Evolutionary conservation across 1,140 invertebrate genomes (phyloP).

Genomic region (Brachionus rubens): DNA sequence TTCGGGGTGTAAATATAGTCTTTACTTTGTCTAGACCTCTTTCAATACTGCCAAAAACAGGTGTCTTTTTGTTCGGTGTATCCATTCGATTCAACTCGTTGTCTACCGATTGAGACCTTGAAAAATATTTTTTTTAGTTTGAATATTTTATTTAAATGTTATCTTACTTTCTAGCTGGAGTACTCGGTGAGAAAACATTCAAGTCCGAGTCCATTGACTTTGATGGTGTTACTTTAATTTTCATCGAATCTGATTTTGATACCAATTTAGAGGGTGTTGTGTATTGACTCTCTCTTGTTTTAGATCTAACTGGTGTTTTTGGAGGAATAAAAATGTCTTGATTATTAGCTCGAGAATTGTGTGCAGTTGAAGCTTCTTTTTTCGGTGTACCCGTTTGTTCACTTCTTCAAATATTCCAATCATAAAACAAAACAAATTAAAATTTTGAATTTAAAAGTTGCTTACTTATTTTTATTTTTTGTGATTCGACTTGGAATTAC

Average conservation of each 20-base stretch:
- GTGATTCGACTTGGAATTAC: neutral
- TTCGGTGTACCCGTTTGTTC: neutral
- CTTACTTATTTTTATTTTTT: constrained; percentile 37
- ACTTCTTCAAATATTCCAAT: neutral
- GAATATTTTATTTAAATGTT: constrained; percentile 37
- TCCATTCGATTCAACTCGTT: constrained; percentile 55
- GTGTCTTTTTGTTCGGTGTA: constrained; percentile 47
- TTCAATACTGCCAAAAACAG: constrained; percentile 70
- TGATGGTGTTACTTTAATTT: constrained; percentile 61
- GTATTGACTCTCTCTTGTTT: constrained; percentile 49
- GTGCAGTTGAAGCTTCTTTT: neutral
- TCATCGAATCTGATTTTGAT: constrained; percentile 47
- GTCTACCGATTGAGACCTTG: constrained; percentile 58
- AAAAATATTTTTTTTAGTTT: neutral
- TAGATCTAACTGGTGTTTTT: constrained; percentile 51
- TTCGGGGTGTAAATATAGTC: constrained; percentile 70
- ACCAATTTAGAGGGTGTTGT: constrained; percentile 37
- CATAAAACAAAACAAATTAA: neutral
- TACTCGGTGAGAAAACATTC: constrained; percentile 49
- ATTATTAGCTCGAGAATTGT: constrained; percentile 43
- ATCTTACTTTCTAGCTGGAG: constrained; percentile 51
- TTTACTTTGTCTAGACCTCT: constrained; percentile 68
- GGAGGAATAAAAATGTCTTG: constrained; percentile 60
- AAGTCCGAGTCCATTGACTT: constrained; percentile 62
- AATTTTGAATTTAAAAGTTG: constrained; percentile 4